Conservation (phyloP, 2,113 vertebrate species). For the Charadrius vociferus region DNA sequence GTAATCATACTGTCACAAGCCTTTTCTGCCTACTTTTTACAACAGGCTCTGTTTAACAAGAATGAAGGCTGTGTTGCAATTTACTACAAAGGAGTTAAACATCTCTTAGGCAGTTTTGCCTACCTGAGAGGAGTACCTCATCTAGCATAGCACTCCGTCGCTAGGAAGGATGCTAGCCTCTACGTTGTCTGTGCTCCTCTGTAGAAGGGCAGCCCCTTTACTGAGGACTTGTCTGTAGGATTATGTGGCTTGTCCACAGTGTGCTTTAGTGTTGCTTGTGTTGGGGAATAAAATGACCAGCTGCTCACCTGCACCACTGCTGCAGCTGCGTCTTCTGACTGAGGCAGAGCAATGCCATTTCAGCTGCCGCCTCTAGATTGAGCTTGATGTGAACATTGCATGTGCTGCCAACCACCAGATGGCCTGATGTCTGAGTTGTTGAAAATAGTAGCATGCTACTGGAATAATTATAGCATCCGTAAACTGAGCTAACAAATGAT, state of each 20-base stretch:
- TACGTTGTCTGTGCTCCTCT: rapidly evolving
- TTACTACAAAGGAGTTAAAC: neutral
- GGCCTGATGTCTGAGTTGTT: neutral
- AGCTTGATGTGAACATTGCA: neutral
- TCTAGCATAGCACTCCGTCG: no score
- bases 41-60: neutral
- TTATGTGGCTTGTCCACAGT: neutral
- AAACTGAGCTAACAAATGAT: neutral
- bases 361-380: neutral
- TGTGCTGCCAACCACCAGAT: neutral
- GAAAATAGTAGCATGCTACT: constrained; percentile 50
- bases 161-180: neutral
- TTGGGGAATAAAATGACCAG: neutral
- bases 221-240: neutral
- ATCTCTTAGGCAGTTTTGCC: neutral
- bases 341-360: neutral
- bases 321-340: neutral
- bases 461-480: constrained; percentile 48
- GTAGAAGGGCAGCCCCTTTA: neutral
- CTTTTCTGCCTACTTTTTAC: neutral
- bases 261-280: neutral
- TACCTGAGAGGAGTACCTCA: neutral
- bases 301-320: neutral
- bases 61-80: neutral
- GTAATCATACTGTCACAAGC: neutral